Conservation (phyloP, 1,140 invertebrate species). For the Octopus bimaculoides region DNA sequence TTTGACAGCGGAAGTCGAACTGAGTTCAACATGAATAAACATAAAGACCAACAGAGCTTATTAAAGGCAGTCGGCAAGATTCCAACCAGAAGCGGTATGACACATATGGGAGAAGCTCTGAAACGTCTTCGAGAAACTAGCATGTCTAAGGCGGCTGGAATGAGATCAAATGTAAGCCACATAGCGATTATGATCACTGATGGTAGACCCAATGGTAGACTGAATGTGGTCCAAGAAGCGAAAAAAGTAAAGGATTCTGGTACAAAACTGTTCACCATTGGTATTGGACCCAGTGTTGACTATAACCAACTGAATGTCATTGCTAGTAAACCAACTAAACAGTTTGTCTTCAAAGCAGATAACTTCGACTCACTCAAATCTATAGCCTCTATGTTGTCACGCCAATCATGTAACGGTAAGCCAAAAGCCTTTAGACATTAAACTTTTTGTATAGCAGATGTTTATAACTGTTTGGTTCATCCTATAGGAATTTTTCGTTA, state of each 20-base stretch:
- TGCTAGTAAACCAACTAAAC: slow-evolving; percentile 34
- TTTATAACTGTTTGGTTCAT: no score
- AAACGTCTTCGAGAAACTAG: slow-evolving; percentile 33
- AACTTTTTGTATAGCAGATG: no score
- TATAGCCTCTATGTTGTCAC: slow-evolving; percentile 30
- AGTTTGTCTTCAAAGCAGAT: slow-evolving; percentile 37
- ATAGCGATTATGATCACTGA: slow-evolving; percentile 40
- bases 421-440: neutral
- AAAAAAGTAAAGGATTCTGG: slow-evolving; percentile 17
- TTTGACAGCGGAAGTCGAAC: slow-evolving; percentile 4
- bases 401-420: slow-evolving; percentile 47
- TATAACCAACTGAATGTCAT: slow-evolving; percentile 34
- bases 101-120: slow-evolving; percentile 39
- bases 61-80: slow-evolving; percentile 31
- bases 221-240: slow-evolving; percentile 19
- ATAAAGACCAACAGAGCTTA: slow-evolving; percentile 18
- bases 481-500: no score
- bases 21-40: slow-evolving; percentile 19
- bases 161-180: slow-evolving; percentile 33
- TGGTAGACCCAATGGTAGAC: slow-evolving; percentile 25
- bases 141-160: slow-evolving; percentile 39
- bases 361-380: slow-evolving; percentile 34
- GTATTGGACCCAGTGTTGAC: slow-evolving; percentile 38
- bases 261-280: slow-evolving; percentile 33
- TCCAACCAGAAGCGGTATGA: slow-evolving; percentile 29